Evolutionary conservation across 2,797 vertebrate genomes (phyloP).

Genomic region (Taeniopygia guttata): DNA sequence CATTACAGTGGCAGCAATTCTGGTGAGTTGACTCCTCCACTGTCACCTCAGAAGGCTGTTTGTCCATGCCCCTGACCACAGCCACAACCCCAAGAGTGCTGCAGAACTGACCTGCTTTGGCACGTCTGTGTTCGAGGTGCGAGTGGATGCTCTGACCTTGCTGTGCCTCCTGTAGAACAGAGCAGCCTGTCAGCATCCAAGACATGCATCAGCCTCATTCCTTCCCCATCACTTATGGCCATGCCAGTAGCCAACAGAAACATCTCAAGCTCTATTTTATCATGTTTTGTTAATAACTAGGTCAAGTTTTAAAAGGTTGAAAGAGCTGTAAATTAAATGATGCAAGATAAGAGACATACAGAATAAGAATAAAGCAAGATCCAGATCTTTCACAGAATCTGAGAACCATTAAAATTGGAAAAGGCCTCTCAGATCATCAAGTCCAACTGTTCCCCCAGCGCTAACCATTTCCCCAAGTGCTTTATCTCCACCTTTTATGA

Average conservation of each 20-base stretch:
- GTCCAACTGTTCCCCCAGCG: neutral
- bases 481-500: neutral
- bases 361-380: neutral
- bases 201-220: neutral
- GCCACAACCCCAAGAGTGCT: neutral
- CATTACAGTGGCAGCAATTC: neutral
- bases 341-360: rapidly evolving
- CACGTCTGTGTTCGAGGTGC: constrained; percentile 76
- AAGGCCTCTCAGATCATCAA: neutral
- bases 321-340: neutral
- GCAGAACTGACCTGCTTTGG: constrained; percentile 88
- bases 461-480: neutral
- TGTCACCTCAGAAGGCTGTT: rapidly evolving
- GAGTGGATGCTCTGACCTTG: constrained; percentile 82
- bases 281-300: neutral
- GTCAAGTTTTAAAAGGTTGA: neutral
- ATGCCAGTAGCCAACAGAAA: neutral
- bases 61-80: neutral
- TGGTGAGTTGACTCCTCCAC: neutral
- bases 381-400: neutral
- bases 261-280: neutral
- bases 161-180: constrained; percentile 88
- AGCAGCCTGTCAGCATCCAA: constrained; percentile 46
- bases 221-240: neutral
- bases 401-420: neutral